Evolutionary conservation across 2,113 vertebrate species (phyloP).

Genomic region (Electrona antarctica): DNA sequence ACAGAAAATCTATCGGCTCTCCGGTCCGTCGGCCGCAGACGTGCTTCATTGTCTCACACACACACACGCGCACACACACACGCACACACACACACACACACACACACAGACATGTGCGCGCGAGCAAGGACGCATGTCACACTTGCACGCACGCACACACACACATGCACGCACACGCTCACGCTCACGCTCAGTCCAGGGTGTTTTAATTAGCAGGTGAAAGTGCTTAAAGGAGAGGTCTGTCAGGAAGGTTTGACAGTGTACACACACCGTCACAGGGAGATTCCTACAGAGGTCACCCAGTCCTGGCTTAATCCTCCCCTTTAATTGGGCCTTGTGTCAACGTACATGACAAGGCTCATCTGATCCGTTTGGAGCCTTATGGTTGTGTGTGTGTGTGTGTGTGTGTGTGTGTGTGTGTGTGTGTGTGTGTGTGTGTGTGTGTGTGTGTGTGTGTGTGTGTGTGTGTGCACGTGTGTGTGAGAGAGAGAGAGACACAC

Average conservation of each 20-base stretch:
- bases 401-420: neutral
- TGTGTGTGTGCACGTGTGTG: conserved; percentile 10
- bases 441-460: conserved; percentile 16
- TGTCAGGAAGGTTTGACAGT: conserved; percentile 75
- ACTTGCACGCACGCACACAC: neutral
- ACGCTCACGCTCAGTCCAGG: conserved; percentile 4
- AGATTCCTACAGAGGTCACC: conserved; percentile 82
- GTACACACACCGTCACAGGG: conserved; percentile 74
- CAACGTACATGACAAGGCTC: conserved; percentile 78
- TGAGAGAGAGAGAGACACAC: conserved; percentile 3
- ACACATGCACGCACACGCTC: conserved; percentile 7
- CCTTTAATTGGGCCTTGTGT: conserved; percentile 82
- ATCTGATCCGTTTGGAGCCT: conserved; percentile 74
- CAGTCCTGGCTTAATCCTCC: conserved; percentile 82
- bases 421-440: conserved; percentile 3
- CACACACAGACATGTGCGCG: neutral
- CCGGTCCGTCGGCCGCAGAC: conserved; percentile 25
- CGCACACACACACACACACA: conserved; percentile 4
- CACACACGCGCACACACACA: conserved; percentile 21
- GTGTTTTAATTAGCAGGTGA: conserved; percentile 83
- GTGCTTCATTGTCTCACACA: conserved; percentile 36
- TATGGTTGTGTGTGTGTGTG: neutral
- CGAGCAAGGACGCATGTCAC: neutral
- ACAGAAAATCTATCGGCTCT: conserved; percentile 62
- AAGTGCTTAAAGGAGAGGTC: conserved; percentile 79